Percentiles rank a stretch among this genome's conserved stretches.
phyloP scores from a whole-genome alignment of 2,888 invertebrate species.

The Trichacis sp. region DNA sequence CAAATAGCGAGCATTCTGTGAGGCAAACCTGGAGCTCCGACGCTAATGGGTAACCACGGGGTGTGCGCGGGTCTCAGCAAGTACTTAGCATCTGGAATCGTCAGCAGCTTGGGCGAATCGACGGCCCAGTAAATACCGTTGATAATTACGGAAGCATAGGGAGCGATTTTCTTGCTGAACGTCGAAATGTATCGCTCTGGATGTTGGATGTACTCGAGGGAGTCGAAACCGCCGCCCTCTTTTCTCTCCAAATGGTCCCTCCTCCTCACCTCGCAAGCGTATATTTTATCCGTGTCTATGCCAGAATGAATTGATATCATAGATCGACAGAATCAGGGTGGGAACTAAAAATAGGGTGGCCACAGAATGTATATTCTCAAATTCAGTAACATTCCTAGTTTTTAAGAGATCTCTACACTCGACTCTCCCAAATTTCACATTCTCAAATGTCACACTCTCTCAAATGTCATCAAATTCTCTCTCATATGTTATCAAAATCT shows the following conservation, averaged over 20 bases:
- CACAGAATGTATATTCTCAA: too few relatives aligned
- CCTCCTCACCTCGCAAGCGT: slow-evolving; percentile 94
- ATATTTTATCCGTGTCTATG: slow-evolving; percentile 94
- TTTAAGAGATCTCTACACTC: too few relatives aligned
- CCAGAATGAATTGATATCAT: too few relatives aligned
- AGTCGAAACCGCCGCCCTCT: slow-evolving; percentile 92
- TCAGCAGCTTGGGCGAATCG: slow-evolving; percentile 93
- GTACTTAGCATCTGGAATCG: slow-evolving; percentile 98
- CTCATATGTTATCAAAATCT: too few relatives aligned
- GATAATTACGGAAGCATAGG: slow-evolving; percentile 95
- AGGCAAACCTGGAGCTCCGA: slow-evolving; percentile 88
- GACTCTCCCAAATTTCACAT: too few relatives aligned
- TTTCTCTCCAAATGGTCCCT: slow-evolving; percentile 93
- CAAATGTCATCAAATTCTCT: too few relatives aligned
- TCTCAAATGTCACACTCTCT: too few relatives aligned
- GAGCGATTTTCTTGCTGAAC: slow-evolving; percentile 96
- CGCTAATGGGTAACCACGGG: slow-evolving; percentile 92
- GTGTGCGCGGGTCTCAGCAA: slow-evolving; percentile 88
- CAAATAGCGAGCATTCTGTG: slow-evolving; percentile 95
- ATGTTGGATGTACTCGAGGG: slow-evolving; percentile 89
- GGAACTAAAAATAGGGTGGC: too few relatives aligned
- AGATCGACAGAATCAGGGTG: too few relatives aligned
- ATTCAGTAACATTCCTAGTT: too few relatives aligned
- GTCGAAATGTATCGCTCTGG: slow-evolving; percentile 96
- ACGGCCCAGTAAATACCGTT: slow-evolving; percentile 99